Conservation (phyloP, 1,140 invertebrate genomes). For the Leptinotarsa lineolata region DNA sequence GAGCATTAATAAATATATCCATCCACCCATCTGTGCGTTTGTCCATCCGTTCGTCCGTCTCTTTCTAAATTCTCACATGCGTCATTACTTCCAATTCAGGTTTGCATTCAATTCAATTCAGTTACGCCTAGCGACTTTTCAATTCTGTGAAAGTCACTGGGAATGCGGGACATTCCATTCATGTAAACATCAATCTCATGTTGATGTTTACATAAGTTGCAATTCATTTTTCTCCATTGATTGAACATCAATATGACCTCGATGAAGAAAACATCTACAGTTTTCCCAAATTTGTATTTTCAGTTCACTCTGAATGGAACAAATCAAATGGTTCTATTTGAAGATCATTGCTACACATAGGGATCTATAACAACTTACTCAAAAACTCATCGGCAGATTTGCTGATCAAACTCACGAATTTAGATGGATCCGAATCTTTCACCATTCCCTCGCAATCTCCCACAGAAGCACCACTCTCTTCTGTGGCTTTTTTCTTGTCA, state of each 20-base stretch:
- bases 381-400: constrained; percentile 71
- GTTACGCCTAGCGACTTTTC: no score
- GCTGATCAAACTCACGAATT: constrained; percentile 69
- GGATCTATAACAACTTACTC: constrained; percentile 49
- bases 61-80: no score
- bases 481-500: constrained; percentile 39
- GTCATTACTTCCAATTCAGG: no score
- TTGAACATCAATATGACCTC: neutral
- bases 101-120: no score
- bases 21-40: no score
- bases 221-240: neutral
- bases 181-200: no score
- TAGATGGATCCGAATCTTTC: constrained; percentile 72
- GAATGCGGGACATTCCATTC: no score
- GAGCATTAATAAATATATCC: no score
- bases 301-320: neutral
- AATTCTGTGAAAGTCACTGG: no score
- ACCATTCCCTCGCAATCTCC: constrained; percentile 61
- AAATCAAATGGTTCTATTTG: neutral
- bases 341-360: neutral
- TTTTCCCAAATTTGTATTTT: neutral
- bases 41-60: no score
- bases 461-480: constrained; percentile 50
- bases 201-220: no score
- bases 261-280: neutral